Conservation (phyloP, 1,140 invertebrate genomes). For the Metopolophium dirhodum region DNA sequence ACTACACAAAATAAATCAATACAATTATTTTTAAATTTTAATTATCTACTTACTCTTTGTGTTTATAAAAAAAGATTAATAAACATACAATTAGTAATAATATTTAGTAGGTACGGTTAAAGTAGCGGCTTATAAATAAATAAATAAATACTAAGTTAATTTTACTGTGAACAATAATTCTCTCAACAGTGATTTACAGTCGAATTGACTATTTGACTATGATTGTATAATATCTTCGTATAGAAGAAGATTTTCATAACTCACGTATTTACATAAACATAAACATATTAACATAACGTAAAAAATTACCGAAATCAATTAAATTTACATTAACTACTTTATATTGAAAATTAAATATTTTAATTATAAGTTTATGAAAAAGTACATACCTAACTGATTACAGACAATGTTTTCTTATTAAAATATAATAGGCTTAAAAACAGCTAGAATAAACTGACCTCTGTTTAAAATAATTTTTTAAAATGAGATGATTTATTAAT, state of each 20-base stretch:
- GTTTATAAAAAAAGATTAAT: not conserved
- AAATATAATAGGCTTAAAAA: no score
- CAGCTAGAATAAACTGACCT: no score
- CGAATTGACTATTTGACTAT: not conserved
- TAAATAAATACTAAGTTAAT: not conserved
- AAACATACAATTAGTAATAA: not conserved
- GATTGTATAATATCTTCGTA: not conserved
- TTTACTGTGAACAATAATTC: not conserved
- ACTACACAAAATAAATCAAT: not conserved
- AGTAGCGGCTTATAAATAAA: not conserved
- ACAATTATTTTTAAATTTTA: not conserved
- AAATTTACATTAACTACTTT: not conserved
- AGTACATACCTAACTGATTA: not conserved
- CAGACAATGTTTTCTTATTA: no score
- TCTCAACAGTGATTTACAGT: not conserved
- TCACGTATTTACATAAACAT: not conserved
- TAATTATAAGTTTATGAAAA: not conserved
- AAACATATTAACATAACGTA: not conserved
- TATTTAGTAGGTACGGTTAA: not conserved
- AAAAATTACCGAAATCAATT: not conserved
- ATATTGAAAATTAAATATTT: not conserved
- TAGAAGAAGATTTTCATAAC: not conserved
- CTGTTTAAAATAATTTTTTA: not conserved
- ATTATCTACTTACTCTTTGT: not conserved
- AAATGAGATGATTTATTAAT: not conserved